Evolutionary conservation across 2,888 invertebrate species (phyloP).

Genomic region (Parasteatoda lunata): DNA sequence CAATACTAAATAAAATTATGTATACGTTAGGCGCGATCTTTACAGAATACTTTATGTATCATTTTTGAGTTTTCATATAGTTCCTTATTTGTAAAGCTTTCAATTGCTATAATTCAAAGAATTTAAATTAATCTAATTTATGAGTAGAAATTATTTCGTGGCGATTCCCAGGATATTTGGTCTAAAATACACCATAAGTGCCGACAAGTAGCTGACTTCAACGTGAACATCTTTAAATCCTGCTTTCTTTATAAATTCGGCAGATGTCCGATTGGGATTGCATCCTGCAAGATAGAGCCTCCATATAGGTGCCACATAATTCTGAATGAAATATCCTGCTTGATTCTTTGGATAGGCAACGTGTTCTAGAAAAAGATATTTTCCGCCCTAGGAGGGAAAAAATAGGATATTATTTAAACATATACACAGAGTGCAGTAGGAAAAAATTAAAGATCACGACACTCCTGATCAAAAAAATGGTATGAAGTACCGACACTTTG

Average conservation of each 20-base stretch:
- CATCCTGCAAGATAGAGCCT: conserved; percentile 34
- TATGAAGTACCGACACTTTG: too few relatives aligned
- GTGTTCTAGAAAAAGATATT: conserved; percentile 50
- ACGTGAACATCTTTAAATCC: conserved; percentile 23
- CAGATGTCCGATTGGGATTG: not conserved
- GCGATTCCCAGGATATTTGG: conserved; percentile 45
- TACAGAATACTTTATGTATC: too few relatives aligned
- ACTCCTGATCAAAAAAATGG: too few relatives aligned
- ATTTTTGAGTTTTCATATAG: too few relatives aligned
- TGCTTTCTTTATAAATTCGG: conserved; percentile 12
- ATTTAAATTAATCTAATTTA: too few relatives aligned
- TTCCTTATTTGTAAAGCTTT: too few relatives aligned
- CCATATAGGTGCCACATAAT: conserved; percentile 31
- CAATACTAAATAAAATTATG: too few relatives aligned
- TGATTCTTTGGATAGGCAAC: conserved; percentile 1
- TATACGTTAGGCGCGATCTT: too few relatives aligned
- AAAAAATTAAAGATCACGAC: too few relatives aligned
- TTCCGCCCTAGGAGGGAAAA: conserved; percentile 41
- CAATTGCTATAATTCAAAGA: too few relatives aligned
- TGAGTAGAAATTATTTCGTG: conserved; percentile 23
- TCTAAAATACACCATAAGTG: conserved; percentile 11
- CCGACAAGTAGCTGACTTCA: not conserved
- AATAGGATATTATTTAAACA: not conserved
- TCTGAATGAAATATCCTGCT: conserved; percentile 23
- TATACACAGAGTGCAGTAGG: too few relatives aligned